These are phyloP conservation scores for Myocastor coypus DNA, from an alignment of 2,113 vertebrate genomes.

Conservation along the genomic window DNA sequence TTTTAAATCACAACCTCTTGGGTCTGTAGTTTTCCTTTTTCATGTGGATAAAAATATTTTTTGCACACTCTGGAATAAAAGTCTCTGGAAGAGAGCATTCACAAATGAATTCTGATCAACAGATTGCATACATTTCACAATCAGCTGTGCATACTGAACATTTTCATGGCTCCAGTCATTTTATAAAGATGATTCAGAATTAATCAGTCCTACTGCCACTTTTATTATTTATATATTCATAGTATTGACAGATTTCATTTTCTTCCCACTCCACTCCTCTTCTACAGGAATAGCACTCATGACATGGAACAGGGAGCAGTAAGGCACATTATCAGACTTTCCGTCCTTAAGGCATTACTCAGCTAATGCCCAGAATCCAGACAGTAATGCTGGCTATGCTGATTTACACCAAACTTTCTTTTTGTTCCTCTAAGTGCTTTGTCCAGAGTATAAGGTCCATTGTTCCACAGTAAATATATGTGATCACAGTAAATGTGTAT, in stretches of 20 bases:
- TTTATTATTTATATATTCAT: conserved; percentile 80
- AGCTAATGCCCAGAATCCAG: background rate
- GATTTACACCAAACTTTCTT: background rate
- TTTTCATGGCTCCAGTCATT: conserved; percentile 57
- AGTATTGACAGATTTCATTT: conserved; percentile 72
- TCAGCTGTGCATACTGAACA: conserved; percentile 66
- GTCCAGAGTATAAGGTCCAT: background rate
- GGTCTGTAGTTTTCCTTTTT: conserved; percentile 30
- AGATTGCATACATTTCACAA: conserved; percentile 68
- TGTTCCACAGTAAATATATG: background rate
- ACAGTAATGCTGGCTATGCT: background rate
- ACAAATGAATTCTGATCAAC: conserved; percentile 67
- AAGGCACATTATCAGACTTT: conserved; percentile 45
- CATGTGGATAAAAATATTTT: conserved; percentile 48
- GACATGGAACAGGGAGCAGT: background rate
- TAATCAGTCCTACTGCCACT: conserved; percentile 59
- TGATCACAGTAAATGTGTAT: background rate
- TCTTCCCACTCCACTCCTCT: conserved; percentile 60
- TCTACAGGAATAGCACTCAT: conserved; percentile 59
- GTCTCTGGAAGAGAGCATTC: conserved; percentile 72
- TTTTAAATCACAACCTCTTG: conserved; percentile 12
- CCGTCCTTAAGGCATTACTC: conserved; percentile 39
- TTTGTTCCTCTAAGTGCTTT: conserved; percentile 39
- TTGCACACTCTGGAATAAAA: conserved; percentile 19
- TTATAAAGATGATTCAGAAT: conserved; percentile 73